Conservation (phyloP, 2,888 invertebrate genomes). For the Agonopterix heracliana region DNA sequence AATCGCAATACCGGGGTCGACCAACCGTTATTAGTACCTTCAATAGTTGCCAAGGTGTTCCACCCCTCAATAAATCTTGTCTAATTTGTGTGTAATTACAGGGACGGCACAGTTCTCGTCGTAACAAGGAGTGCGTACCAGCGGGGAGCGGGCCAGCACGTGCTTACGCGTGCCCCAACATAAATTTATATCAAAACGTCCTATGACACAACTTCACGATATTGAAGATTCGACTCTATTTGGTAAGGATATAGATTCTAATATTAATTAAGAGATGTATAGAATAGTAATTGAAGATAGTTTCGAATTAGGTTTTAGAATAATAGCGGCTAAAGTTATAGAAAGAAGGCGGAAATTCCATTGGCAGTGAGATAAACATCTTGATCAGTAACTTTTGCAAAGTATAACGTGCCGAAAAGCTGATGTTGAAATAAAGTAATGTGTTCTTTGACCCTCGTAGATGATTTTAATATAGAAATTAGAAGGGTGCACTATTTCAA, state of each 20-base stretch:
- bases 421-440: constrained; percentile 59
- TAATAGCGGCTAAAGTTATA: constrained; percentile 40
- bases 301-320: constrained; percentile 28
- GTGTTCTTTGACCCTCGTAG: constrained; percentile 64
- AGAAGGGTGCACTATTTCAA: constrained; percentile 59
- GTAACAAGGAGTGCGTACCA: constrained; percentile 73
- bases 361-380: constrained; percentile 27
- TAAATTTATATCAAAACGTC: constrained; percentile 20
- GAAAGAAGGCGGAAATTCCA: constrained; percentile 44
- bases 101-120: constrained; percentile 65
- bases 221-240: constrained; percentile 27
- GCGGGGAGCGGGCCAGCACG: constrained; percentile 68
- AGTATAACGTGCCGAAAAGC: constrained; percentile 56
- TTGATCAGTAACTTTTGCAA: constrained; percentile 46
- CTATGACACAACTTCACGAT: constrained; percentile 14
- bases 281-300: constrained; percentile 36
- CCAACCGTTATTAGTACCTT: constrained; percentile 72
- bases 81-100: constrained; percentile 77
- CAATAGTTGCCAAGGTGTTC: constrained; percentile 74
- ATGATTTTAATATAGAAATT: constrained; percentile 65
- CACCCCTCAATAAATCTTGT: constrained; percentile 76
- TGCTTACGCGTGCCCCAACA: constrained; percentile 60
- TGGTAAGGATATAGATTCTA: constrained; percentile 4
- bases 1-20: constrained; percentile 69
- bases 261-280: constrained; percentile 13